A percentile compares a stretch with the other conserved stretches of the same genome.
Conservation (phyloP, 1,140 invertebrate genomes). For the Hetaerina americana region DNA sequence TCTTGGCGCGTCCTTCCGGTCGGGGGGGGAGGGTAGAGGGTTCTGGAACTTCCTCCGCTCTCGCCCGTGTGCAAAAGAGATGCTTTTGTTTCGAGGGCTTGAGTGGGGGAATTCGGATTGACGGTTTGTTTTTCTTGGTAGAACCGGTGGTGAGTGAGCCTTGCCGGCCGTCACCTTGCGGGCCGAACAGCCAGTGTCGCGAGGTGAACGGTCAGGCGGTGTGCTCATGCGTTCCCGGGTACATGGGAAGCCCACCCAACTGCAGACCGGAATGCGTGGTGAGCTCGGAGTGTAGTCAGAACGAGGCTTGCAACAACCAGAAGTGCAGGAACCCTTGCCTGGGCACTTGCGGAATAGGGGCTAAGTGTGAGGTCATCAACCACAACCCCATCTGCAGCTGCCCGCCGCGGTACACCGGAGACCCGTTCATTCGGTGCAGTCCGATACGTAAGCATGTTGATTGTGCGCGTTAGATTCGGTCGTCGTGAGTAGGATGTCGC, state of each 20-base stretch:
- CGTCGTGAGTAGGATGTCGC: background rate
- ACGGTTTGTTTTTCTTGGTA: background rate
- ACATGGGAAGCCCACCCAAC: conserved; percentile 30
- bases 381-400: conserved; percentile 33
- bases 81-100: conserved; percentile 18
- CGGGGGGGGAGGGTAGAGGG: background rate
- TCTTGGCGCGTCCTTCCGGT: background rate
- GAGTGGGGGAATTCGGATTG: conserved; percentile 20
- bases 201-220: conserved; percentile 31
- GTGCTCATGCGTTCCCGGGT: conserved; percentile 34
- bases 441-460: background rate
- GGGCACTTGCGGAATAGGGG: conserved; percentile 34
- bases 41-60: conserved; percentile 21
- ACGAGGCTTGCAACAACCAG: conserved; percentile 30
- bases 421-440: conserved; percentile 36
- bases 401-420: conserved; percentile 29
- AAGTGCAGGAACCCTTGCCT: conserved; percentile 33
- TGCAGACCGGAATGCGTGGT: conserved; percentile 33
- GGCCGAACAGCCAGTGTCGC: conserved; percentile 33
- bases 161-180: conserved; percentile 30
- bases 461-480: background rate
- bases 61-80: conserved; percentile 13
- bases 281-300: conserved; percentile 29
- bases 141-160: conserved; percentile 4
- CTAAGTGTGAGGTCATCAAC: conserved; percentile 29